Evolutionary conservation across 2,888 invertebrate species (phyloP).

Genomic region (Thalpophila matura): DNA sequence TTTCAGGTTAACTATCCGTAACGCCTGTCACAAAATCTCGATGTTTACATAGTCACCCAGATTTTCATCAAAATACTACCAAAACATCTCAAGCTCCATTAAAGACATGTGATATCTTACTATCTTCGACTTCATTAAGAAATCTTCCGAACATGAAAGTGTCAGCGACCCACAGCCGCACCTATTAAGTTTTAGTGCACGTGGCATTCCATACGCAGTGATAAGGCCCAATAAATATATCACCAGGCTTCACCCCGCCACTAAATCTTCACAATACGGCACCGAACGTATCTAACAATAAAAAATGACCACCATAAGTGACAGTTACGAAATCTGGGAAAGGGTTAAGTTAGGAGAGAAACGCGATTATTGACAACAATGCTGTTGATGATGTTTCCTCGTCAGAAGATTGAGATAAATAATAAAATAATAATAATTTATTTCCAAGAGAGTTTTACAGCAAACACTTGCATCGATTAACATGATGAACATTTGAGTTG

Average conservation of each 20-base stretch:
- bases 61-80: no score
- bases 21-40: no score
- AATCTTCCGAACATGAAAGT: slow-evolving; percentile 37
- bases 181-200: slow-evolving; percentile 67
- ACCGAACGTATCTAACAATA: slow-evolving; percentile 83
- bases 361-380: slow-evolving; percentile 20
- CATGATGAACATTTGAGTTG: no score
- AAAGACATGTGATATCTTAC: background rate
- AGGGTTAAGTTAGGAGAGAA: slow-evolving; percentile 43
- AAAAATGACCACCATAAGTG: slow-evolving; percentile 83
- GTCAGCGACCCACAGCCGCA: slow-evolving; percentile 60
- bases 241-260: slow-evolving; percentile 76
- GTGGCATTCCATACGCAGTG: slow-evolving; percentile 78
- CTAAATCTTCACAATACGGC: slow-evolving; percentile 82
- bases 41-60: no score
- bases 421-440: no score
- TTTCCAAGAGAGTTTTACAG: no score
- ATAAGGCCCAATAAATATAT: slow-evolving; percentile 87
- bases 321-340: slow-evolving; percentile 78
- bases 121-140: slow-evolving; percentile 33
- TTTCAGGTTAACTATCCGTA: no score
- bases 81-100: background rate
- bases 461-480: no score
- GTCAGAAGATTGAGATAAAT: no score
- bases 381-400: no score